phyloP scores from a whole-genome alignment of 2,113 vertebrate species.

The Notarius lentiginosus region DNA sequence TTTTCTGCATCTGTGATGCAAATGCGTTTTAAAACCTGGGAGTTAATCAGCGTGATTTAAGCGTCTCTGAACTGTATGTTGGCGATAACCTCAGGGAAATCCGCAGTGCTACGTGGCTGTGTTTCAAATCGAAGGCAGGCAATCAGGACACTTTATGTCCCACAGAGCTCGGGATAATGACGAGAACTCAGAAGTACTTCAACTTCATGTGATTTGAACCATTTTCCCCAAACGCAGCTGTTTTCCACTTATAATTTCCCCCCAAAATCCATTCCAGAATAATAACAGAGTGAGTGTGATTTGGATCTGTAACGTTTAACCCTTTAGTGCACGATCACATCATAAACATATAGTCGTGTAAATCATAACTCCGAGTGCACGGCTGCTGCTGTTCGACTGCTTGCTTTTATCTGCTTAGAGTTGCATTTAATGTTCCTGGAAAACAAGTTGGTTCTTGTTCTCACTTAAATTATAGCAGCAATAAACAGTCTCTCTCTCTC shows the following conservation, averaged over 20 bases:
- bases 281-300: background rate
- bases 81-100: background rate
- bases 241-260: background rate
- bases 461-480: background rate
- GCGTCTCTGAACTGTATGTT: background rate
- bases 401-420: background rate
- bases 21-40: background rate
- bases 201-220: background rate
- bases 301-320: background rate
- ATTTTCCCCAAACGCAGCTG: background rate
- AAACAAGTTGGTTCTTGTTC: background rate
- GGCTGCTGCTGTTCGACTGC: background rate
- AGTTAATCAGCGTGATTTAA: background rate
- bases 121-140: background rate
- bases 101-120: constrained; percentile 4
- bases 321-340: background rate
- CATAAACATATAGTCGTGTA: background rate
- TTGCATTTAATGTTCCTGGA: background rate
- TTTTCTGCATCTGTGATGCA: background rate
- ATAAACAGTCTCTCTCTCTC: background rate
- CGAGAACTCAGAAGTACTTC: background rate
- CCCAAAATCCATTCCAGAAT: background rate
- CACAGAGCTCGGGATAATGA: background rate
- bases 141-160: constrained; percentile 2
- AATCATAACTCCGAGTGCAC: background rate